These are phyloP conservation scores for Dicaeum eximium DNA, from an alignment of 2,113 vertebrate species.

Conservation along the genomic window DNA sequence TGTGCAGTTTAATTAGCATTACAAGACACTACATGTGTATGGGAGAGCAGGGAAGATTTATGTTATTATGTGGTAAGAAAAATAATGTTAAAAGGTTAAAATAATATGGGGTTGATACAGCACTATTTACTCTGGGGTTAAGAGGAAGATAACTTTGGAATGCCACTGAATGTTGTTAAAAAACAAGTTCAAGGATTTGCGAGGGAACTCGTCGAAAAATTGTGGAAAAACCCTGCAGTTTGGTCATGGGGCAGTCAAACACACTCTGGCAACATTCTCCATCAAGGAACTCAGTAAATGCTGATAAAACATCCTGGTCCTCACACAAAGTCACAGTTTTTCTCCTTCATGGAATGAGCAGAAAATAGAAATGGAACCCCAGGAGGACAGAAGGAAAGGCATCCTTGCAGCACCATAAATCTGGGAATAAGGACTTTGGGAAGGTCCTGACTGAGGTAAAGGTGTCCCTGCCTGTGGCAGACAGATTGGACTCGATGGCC, in stretches of 20 bases:
- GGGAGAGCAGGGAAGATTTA: slow-evolving; percentile 47
- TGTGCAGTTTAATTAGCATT: slow-evolving; percentile 56
- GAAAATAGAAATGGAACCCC: background rate
- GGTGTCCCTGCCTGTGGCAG: background rate
- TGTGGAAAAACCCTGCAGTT: background rate
- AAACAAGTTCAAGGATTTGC: background rate
- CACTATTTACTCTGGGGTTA: background rate
- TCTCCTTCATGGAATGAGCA: accelerated
- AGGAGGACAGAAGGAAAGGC: background rate
- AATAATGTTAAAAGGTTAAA: slow-evolving; percentile 34
- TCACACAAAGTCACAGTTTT: background rate
- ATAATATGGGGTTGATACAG: background rate
- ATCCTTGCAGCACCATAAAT: accelerated
- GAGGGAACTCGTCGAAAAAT: background rate
- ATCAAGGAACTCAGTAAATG: background rate
- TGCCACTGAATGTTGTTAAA: background rate
- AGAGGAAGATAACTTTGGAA: background rate
- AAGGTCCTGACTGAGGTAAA: background rate
- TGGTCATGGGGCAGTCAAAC: background rate
- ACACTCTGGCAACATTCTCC: background rate
- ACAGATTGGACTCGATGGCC: background rate
- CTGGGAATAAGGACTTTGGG: background rate
- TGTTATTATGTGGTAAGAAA: background rate
- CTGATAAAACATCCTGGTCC: background rate
- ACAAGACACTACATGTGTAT: slow-evolving; percentile 59